Base-by-base conservation (phyloP, 2,797 vertebrate species). In the Clamator glandarius region DNA sequence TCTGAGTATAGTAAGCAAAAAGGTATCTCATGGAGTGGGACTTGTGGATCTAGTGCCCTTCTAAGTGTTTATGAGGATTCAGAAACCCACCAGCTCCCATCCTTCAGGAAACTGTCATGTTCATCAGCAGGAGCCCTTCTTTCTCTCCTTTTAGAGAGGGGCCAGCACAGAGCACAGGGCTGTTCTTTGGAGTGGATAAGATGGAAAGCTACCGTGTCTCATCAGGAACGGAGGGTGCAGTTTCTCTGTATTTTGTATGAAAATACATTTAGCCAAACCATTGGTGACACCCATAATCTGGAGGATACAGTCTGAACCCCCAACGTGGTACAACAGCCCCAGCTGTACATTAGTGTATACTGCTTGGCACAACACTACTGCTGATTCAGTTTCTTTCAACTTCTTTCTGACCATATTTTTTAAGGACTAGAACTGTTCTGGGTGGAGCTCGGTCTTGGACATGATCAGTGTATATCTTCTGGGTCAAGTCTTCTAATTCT, bases 71-170 rank as follows among this genome's bases (percentile, higher is more conserved):
- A 19, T 73, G 48, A 66, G n/a, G 25, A 48, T 44, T 70, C 42
- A 36, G 66, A 81, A 62, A 46, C n/a, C 11, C 55, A 55, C 11
- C 35, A 87, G 23, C 25, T 67, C 44, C 29, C 5, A 15, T 80
- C 14, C 26, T 87, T 55, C 0, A 4, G 18, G 23, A 5, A 11
- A 8, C 23, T 77, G 44, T 12, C 0, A 0, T 36, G 76, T 12
- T 35, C 41, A 58, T 8, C 10, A 61, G 54, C 54, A 46, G 48
- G 12, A 87, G 9, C 17, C 4, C 15, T 90, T 35, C 19, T 0
- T 0, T 35, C 51, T 67, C 33, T 41, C 23, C 21, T 48, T 51
- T 55, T 70, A 70, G 39, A 82, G 48, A 52, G 15, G 17, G 31
- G 12, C 25, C 74, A 81, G 42, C 2, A 12, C n/a, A 66, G 44